Evolutionary conservation across 2,113 vertebrate species (phyloP), one percentile per base, ranked within the genome.

Genomic region (Xiphophorus hellerii): DNA sequence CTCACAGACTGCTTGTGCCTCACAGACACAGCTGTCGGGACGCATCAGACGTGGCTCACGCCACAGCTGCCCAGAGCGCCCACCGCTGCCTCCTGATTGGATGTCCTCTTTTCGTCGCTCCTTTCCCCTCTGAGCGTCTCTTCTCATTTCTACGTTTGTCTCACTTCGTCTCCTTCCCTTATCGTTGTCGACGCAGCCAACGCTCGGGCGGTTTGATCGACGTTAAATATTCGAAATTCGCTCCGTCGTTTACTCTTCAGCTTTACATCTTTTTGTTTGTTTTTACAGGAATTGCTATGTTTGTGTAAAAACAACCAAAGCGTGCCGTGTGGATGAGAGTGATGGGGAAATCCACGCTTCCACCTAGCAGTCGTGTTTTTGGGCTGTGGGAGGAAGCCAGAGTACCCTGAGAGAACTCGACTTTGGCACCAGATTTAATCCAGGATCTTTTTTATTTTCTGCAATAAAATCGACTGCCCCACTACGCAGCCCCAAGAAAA

Each of bases 1-100:
- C 67, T 68, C 79, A 74, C 69, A 58, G 5, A 58, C 51, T 58
- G 51, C 51, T 58, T n/a, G 7, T 58, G 74, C 82, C 75, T 68
- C 78, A 73, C 71, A 80, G 76, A 85, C 83, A 85, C 91, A 91
- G 85, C 89, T 91, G 89, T 90, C 91, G 87, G 82, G 77, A 87
- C 87, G 83, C 70, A 76, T 89, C 85, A 91, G 75, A 84, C 83
- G 82, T 81, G 80, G 85, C 80, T 72, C 74, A 84, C 64, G 73
- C 54, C 73, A 77, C 66, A 75, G 51, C 81, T 66, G 83, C 86
- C 84, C 67, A 54, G 7, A 87, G 84, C 83, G 10, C 20, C 54
- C 28, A 8, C 63, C 69, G 66, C 75, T 68, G 69, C 35, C 54
- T 75, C 33, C 31, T 75, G 81, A 88, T 88, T 87, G 81, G 84